These are phyloP conservation scores for Drosophila seclusa DNA, from an alignment of 2,888 invertebrate genomes.

Conservation along the genomic window DNA sequence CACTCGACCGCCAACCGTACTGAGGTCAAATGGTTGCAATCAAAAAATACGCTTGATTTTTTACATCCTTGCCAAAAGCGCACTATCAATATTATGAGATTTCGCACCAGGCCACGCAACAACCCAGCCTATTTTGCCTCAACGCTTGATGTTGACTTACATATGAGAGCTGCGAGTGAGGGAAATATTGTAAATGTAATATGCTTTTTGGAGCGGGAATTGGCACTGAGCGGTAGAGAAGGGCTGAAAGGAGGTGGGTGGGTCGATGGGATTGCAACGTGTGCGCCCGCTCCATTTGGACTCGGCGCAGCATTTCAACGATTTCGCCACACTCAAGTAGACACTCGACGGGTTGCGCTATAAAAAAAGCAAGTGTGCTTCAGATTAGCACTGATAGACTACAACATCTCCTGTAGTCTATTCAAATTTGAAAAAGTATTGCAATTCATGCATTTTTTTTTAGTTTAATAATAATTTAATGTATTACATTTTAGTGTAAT, in stretches of 20 bases:
- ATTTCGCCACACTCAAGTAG: slow-evolving; percentile 63
- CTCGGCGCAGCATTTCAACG: slow-evolving; percentile 58
- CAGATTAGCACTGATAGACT: not conserved
- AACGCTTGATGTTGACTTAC: slow-evolving; percentile 26
- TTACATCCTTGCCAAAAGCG: slow-evolving; percentile 48
- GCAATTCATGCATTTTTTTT: not conserved
- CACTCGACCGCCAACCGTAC: not conserved
- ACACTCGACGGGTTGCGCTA: slow-evolving; percentile 52
- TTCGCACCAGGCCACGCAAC: slow-evolving; percentile 36
- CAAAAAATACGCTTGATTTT: slow-evolving; percentile 68
- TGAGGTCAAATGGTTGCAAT: slow-evolving; percentile 62
- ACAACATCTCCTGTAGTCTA: slow-evolving; percentile 24
- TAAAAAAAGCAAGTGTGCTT: slow-evolving; percentile 34
- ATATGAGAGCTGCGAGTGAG: slow-evolving; percentile 39
- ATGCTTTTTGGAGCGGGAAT: slow-evolving; percentile 55
- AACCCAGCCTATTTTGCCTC: not conserved
- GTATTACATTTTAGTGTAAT: not conserved
- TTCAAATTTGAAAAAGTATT: not conserved
- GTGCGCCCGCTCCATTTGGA: slow-evolving; percentile 25
- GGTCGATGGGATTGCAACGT: slow-evolving; percentile 26
- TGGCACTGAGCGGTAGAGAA: not conserved
- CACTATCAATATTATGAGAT: slow-evolving; percentile 78
- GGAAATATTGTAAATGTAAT: slow-evolving; percentile 78
- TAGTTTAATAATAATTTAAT: not conserved
- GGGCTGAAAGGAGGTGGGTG: not conserved